Conservation (phyloP, 2,797 vertebrate genomes). For the Odontamblyopus lacepedii region DNA sequence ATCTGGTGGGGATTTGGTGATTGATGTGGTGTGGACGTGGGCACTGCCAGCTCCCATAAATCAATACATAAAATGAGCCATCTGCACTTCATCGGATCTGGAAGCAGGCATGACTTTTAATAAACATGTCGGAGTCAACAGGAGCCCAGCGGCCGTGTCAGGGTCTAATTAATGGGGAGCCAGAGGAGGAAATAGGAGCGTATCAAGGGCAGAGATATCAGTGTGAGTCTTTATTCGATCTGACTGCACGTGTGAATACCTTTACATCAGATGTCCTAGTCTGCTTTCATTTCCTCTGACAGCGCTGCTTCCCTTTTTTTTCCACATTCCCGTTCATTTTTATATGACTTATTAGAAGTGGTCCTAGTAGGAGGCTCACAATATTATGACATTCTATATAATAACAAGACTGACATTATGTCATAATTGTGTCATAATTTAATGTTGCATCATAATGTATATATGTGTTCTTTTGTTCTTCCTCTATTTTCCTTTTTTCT, state of each 20-base stretch:
- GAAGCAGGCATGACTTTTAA: constrained; percentile 40
- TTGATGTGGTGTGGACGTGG: constrained; percentile 7
- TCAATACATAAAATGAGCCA: constrained; percentile 45
- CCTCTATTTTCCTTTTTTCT: too few species aligned
- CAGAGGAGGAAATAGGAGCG: neutral
- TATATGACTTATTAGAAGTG: neutral
- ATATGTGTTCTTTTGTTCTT: too few species aligned
- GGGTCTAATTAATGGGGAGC: constrained; percentile 1
- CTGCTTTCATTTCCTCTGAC: neutral
- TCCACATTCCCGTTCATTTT: neutral
- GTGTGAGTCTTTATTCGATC: neutral
- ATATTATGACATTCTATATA: too few species aligned
- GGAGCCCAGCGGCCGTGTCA: constrained; percentile 1
- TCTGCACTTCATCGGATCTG: constrained; percentile 46
- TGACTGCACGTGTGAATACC: neutral
- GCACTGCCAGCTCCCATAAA: constrained; percentile 31
- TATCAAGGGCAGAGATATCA: constrained; percentile 14
- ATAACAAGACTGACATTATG: too few species aligned
- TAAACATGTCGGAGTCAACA: constrained; percentile 16
- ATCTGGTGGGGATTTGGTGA: constrained; percentile 12
- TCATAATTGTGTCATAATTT: too few species aligned
- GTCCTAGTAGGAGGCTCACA: too few species aligned
- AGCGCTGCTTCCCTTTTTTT: neutral
- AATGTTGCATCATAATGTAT: too few species aligned
- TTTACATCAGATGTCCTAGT: neutral